These are phyloP conservation scores for Gastrophysa polygoni DNA, from an alignment of 2,888 invertebrate species.

Conservation along the genomic window DNA sequence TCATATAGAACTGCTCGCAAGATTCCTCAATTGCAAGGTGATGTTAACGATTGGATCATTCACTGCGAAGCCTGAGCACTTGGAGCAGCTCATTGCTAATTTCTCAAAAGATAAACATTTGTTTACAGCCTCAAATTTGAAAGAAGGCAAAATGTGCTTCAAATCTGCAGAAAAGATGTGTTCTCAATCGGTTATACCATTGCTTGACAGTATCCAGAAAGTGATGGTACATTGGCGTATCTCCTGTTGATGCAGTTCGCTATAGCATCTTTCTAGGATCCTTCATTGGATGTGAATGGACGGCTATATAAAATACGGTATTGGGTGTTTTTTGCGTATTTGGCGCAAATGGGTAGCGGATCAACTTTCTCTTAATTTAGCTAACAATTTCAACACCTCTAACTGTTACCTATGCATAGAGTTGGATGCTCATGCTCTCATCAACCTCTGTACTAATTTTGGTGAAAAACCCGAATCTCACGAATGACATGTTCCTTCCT, in stretches of 20 bases:
- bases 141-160: conserved; percentile 42
- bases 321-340: conserved; percentile 6
- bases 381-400: not conserved
- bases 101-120: conserved; percentile 31
- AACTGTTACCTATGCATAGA: conserved; percentile 2
- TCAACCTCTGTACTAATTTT: no score
- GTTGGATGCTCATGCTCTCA: conserved; percentile 5
- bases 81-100: conserved; percentile 21
- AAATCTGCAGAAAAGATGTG: conserved; percentile 24
- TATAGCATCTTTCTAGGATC: not conserved
- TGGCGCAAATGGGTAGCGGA: conserved; percentile 7
- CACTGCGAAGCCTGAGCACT: not conserved
- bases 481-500: conserved; percentile 12
- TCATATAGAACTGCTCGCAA: no score
- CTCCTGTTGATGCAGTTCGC: conserved; percentile 1
- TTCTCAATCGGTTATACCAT: not conserved
- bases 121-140: conserved; percentile 29
- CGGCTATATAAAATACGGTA: conserved; percentile 3
- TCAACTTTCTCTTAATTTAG: not conserved
- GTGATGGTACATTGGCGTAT: not conserved
- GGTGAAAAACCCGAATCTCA: conserved; percentile 1
- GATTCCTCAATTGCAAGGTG: not conserved
- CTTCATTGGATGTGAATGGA: not conserved
- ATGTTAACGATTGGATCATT: no score
- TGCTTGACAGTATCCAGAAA: no score